Evolutionary conservation across 2,113 vertebrate species (phyloP), one percentile per base, ranked within the genome.

Genomic region (Indicator indicator): DNA sequence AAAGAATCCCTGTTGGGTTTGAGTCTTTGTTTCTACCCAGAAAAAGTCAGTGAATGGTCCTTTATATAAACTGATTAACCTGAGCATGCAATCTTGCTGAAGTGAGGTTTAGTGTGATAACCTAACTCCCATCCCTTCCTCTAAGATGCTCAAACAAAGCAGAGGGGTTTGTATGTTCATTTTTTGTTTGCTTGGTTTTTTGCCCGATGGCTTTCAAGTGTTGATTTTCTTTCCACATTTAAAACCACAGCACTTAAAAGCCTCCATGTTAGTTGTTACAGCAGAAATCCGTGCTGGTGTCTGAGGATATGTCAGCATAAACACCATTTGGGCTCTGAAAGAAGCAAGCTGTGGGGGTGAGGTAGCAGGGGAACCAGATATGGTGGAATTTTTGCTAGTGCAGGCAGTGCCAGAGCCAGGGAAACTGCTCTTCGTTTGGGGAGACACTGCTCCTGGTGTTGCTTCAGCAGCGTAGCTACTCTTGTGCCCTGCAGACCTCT

Each of bases 401-500:
- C 4, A 2, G 62, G 7, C 59, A 15, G 63, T 88, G 56, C 46
- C 21, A 1, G 0, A 1, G 38, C 26, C 23, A 1, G 80, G 58
- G 17, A 3, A 24, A 7, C 30, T 46, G 1, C 54, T 65, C 8
- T 14, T 50, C 11, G 48, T 19, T 5, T 42, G 9, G 11, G 46
- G 36, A n/a, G 46, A 23, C 0, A 3, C 40, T 62, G 68, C 76
- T 89, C 26, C 21, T 1, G 0, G 5, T 0, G 0, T 9, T 17
- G 33, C 23, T 62, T 75, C 18, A 28, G 44, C 56, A 38, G 16
- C 6, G 30, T 11, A 30, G 33, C 64, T 79, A 58, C 60, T 78
- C 55, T 16, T 58, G 64, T 40, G 46, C 23, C 3, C 0, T 4
- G 26, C 75, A 9, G 78, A 15, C 9, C 15, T 33, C 4, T 0